Conservation (phyloP, 1,140 invertebrate genomes). For the Cydia splendana region DNA sequence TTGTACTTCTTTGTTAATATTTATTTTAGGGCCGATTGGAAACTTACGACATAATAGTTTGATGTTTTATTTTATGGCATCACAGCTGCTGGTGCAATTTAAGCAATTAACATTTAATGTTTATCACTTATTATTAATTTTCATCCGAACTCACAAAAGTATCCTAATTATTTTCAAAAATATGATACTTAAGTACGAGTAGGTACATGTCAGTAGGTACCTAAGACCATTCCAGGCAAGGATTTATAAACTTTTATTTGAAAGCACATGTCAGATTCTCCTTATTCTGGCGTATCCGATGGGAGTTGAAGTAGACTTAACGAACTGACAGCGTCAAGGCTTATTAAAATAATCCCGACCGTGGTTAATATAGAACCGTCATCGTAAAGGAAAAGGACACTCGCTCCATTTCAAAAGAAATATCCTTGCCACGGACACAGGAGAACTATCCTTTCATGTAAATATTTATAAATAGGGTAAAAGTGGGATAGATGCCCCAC, state of each 20-base stretch:
- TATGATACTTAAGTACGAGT: too few species aligned
- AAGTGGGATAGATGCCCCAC: too few species aligned
- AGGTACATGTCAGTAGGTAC: too few species aligned
- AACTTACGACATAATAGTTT: too few species aligned
- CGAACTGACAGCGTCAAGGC: constrained; percentile 11
- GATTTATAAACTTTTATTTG: not conserved
- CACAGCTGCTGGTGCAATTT: too few species aligned
- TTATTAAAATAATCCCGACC: constrained; percentile 11
- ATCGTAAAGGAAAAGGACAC: constrained; percentile 7
- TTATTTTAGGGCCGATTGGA: too few species aligned
- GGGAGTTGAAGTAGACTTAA: constrained; percentile 11
- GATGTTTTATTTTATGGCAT: too few species aligned
- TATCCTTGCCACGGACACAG: not conserved
- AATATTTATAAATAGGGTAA: constrained; percentile 6
- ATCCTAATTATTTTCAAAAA: too few species aligned
- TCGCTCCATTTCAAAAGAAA: constrained; percentile 4
- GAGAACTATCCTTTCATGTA: not conserved
- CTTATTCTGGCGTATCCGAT: not conserved
- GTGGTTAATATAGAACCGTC: constrained; percentile 11
- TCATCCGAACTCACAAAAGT: too few species aligned
- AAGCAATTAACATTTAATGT: too few species aligned
- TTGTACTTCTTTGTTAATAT: too few species aligned
- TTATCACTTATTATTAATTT: too few species aligned
- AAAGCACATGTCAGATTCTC: not conserved
- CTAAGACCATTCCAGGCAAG: not conserved